A percentile compares a stretch with the other conserved stretches of the same genome.
phyloP scores from a whole-genome alignment of 2,113 vertebrate genomes.

The Dromiciops gliroides region DNA sequence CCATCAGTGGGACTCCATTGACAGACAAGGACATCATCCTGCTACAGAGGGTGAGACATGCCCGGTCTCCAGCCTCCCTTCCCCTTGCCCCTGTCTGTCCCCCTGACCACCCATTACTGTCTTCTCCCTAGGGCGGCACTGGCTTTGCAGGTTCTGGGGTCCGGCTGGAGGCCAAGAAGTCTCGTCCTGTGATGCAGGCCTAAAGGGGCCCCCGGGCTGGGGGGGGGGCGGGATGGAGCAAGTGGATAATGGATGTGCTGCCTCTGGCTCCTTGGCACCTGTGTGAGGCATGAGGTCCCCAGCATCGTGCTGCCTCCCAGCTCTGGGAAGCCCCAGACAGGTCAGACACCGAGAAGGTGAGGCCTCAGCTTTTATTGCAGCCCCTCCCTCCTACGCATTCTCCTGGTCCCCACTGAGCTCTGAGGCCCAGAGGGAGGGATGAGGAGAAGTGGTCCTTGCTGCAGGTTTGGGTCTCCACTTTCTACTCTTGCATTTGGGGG shows the following conservation, averaged over 20 bases:
- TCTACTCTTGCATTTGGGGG: background rate
- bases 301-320: background rate
- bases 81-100: accelerated
- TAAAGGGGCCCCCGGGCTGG: conserved; percentile 62
- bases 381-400: background rate
- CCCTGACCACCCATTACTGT: background rate
- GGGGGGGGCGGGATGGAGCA: background rate
- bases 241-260: background rate
- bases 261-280: background rate
- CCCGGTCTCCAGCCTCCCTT: no score
- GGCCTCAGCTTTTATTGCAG: background rate
- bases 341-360: background rate
- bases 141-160: conserved; percentile 91
- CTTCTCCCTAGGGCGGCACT: conserved; percentile 86
- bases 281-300: background rate
- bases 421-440: background rate
- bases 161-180: conserved; percentile 89
- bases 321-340: background rate
- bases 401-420: no score
- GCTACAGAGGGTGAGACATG: conserved; percentile 89
- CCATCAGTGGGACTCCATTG: conserved; percentile 87
- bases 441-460: background rate
- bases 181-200: conserved; percentile 93
- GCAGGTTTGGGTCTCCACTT: background rate
- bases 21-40: conserved; percentile 89